Base-by-base conservation (phyloP, 2,113 vertebrate genomes). In the Melanocharis versteri region DNA sequence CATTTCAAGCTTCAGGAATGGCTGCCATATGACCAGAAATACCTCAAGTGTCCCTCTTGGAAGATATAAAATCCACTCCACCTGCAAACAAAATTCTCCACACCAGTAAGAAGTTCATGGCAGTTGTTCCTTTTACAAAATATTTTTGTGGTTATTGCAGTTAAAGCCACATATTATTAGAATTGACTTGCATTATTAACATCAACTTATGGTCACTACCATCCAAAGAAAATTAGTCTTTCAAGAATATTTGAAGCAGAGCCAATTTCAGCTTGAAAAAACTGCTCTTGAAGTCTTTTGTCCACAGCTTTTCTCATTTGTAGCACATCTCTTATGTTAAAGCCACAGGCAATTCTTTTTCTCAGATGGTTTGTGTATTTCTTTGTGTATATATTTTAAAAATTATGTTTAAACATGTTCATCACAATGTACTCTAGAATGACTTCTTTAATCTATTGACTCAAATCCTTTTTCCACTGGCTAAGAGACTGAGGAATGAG, bases 61-160 rank as follows among this genome's bases (percentile, higher is more conserved):
- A 96, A 89, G 62, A 87, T 66, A 64, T 30, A 91, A 97, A 94
- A 78, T 28, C 21, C n/a, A 44, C 27, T 83, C 61, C 68, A 93
- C 83, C 62, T 83, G 80, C 72, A 89, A 70, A 94, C n/a, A 78
- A 44, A 77, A 26, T 87, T 93, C 47, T 92, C 39, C 47, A 65
- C 31, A 60, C 16, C 15, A 91, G 51, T 31, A 73, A 89, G 91
- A 95, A 91, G 78, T 85, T 84, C n/a, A 54, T 48, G 70, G 22
- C 70, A 77, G 28, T 89, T 64, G 6, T 40, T 85, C 22, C 35
- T 64, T 76, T 90, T 61, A 48, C 37, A 42, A 60, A 89, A 71
- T 13, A 27, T 53, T 62, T 10, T 76, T 82, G 83, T 62, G 65
- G 62, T 87, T 94, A 68, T 45, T 73, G 28, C 48, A 83, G 61